phyloP scores from a whole-genome alignment of 2,113 vertebrate genomes.

The Zingel zingel region DNA sequence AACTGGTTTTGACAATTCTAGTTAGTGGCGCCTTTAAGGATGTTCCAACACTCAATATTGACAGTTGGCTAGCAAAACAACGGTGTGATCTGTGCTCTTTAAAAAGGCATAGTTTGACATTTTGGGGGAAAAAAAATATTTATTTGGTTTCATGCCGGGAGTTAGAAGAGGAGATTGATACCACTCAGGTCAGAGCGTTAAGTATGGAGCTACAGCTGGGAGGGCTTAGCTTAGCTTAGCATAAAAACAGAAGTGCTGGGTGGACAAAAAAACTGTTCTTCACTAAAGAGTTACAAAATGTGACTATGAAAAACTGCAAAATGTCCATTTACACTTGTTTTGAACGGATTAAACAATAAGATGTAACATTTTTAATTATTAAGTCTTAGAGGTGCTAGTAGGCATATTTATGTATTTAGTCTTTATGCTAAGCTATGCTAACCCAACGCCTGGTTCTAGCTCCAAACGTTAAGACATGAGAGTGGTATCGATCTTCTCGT shows the following conservation, averaged over 20 bases:
- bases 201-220: not conserved
- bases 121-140: not conserved
- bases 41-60: not conserved
- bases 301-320: not conserved
- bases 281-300: not conserved
- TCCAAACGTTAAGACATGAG: not conserved
- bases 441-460: not conserved
- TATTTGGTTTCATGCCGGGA: too few relatives aligned
- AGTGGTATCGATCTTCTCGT: not conserved
- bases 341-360: not conserved
- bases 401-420: not conserved
- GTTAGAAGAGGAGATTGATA: too few relatives aligned
- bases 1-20: not conserved
- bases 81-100: not conserved
- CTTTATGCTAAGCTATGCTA: not conserved
- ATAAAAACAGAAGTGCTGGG: not conserved
- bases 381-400: not conserved
- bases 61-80: not conserved
- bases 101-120: not conserved
- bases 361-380: too few relatives aligned
- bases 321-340: not conserved
- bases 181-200: not conserved
- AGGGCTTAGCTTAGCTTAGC: constrained; percentile 7
- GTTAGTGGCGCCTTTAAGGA: not conserved
- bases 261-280: not conserved